Conservation (phyloP, 2,113 vertebrate species). For the Bambusicola thoracicus region DNA sequence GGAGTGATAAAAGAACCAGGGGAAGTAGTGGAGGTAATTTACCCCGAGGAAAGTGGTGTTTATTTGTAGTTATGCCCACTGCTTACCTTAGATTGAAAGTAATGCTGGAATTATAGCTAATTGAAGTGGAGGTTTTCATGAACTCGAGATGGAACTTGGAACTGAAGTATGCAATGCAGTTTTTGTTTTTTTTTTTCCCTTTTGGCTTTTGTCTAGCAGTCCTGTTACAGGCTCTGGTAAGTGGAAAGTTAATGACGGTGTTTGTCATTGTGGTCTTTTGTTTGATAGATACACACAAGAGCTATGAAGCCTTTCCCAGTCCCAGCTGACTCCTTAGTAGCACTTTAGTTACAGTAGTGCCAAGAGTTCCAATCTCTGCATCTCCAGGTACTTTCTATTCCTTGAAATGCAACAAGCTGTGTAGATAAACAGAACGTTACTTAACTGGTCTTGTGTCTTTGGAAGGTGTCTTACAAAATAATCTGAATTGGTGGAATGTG, state of each 20-base stretch:
- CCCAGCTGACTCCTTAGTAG: neutral
- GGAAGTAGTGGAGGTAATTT: neutral
- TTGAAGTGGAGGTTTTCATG: neutral
- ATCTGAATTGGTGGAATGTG: neutral
- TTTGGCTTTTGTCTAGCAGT: neutral
- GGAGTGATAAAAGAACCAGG: neutral
- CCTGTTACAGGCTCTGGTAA: neutral
- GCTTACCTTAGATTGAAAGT: neutral
- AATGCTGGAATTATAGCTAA: neutral
- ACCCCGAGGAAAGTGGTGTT: neutral
- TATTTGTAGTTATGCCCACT: accelerated
- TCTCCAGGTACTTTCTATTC: neutral
- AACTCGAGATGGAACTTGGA: neutral
- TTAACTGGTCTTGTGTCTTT: neutral
- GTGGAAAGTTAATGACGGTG: neutral
- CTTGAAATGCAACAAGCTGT: neutral
- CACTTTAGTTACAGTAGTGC: too few relatives aligned
- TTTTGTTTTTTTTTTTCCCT: neutral
- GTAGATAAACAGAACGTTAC: neutral
- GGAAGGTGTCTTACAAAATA: neutral
- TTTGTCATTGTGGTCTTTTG: neutral
- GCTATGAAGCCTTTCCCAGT: neutral
- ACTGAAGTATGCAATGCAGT: neutral
- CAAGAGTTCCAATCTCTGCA: neutral
- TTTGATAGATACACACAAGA: neutral